Base-by-base conservation (phyloP, 2,888 invertebrate genomes). In the Nebria brevicollis region DNA sequence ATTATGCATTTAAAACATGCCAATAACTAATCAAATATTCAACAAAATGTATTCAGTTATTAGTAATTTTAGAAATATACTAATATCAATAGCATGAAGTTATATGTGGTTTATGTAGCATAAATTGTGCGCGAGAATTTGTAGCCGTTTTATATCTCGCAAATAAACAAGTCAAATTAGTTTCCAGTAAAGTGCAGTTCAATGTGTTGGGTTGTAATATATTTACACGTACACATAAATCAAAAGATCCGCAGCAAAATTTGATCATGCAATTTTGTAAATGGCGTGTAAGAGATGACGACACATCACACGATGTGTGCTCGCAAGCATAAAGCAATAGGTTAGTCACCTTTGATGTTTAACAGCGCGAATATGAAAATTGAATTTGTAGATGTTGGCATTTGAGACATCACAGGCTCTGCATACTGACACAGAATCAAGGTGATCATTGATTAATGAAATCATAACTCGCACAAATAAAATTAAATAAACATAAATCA, bases 321-420 rank as follows among this genome's bases (percentile, higher is more conserved):
- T 54, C 54, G 54, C 75, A 75, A 75, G 80, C 72, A 75, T 79
- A 75, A 82, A 82, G 83, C 84, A 83, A 84, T 83, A 83, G 83
- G 83, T 82, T 83, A 76, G 80, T 80, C 80, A 82, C 82, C 84
- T 84, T 85, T 85, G 85, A 85, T 84, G 85, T 84, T 83, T 83
- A 84, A 84, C 65, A 68, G 68, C 66, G 72, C 76, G 81, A 83
- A 83, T 82, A 83, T 77, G 84, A 84, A 84, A 84, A 84, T 84
- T 84, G 84, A 84, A 84, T 84, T 84, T 84, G 83, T 54, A 54
- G 11, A 7, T 11, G 54, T 6, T 54, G 11, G 34, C 34, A 5
- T 34, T 34, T 34, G 34, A 34, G 34, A 1, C 34, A 34, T 34
- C 5, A 34, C 34, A 34, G 34, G 34, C 34, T 34, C 34, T 34